These are phyloP conservation scores for Anser cygnoides DNA, from an alignment of 2,113 vertebrate species.

Conservation along the genomic window DNA sequence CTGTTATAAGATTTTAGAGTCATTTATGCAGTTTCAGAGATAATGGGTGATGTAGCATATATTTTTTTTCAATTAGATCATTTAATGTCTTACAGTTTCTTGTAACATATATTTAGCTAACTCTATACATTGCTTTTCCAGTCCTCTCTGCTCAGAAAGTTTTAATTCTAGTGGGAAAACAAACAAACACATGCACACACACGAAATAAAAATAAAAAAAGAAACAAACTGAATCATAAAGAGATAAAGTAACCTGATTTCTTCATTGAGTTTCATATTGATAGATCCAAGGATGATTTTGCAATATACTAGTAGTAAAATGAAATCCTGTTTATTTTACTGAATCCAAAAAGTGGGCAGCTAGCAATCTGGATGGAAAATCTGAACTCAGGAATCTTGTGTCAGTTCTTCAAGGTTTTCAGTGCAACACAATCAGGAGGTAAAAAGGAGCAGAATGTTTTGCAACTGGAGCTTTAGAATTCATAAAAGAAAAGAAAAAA, in stretches of 20 bases:
- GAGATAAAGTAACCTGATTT: not conserved
- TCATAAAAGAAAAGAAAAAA: not conserved
- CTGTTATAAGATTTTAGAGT: not conserved
- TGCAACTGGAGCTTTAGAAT: not conserved
- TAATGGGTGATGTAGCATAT: not conserved
- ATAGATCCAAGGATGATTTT: not conserved
- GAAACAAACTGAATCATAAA: not conserved
- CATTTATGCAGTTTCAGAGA: not conserved
- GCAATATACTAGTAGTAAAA: not conserved
- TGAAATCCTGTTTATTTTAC: not conserved
- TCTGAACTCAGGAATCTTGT: not conserved
- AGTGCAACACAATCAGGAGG: accelerated
- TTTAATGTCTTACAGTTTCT: not conserved
- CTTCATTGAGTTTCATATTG: not conserved
- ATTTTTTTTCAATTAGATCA: not conserved
- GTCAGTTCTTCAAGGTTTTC: not conserved
- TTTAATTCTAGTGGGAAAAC: not conserved
- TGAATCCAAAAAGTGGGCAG: not conserved
- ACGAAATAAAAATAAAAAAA: too few species aligned
- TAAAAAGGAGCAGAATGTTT: accelerated
- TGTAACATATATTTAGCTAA: not conserved
- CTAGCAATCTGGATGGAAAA: not conserved
- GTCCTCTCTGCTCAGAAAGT: not conserved
- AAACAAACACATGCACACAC: not conserved
- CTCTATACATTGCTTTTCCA: too few species aligned